phyloP scores from a whole-genome alignment of 2,113 vertebrate species.

The Gobiocypris rarus region DNA sequence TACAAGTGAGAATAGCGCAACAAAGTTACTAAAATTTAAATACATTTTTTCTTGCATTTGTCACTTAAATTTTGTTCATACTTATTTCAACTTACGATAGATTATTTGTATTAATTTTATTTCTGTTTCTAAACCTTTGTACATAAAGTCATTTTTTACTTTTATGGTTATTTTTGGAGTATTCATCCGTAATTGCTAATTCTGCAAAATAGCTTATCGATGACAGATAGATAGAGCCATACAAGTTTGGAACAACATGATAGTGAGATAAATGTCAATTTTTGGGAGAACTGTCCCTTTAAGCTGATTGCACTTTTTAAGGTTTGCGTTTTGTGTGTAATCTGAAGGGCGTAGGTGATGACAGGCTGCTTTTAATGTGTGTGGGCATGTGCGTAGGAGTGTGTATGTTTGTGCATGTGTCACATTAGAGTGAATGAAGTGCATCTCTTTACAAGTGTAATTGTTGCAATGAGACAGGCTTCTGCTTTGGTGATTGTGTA shows the following conservation, averaged over 20 bases:
- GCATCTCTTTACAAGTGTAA: slow-evolving; percentile 23
- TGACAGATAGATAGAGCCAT: neutral
- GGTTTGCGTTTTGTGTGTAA: neutral
- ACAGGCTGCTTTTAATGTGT: slow-evolving; percentile 24
- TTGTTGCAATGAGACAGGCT: slow-evolving; percentile 22
- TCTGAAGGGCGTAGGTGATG: neutral
- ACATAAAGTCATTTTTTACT: neutral
- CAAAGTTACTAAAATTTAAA: no score
- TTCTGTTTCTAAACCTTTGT: neutral
- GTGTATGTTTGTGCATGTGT: slow-evolving; percentile 7
- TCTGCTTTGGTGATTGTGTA: neutral
- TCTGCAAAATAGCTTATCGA: neutral
- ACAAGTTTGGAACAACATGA: neutral
- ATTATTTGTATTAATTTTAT: neutral
- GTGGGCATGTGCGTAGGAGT: neutral
- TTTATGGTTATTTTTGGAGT: neutral
- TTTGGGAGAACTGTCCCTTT: neutral
- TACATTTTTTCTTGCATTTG: neutral
- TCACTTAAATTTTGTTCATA: neutral
- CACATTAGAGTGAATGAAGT: slow-evolving; percentile 17
- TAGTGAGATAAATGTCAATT: neutral
- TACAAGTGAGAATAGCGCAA: no score
- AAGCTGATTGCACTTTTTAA: neutral
- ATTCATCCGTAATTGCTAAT: neutral
- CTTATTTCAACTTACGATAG: neutral